phyloP scores from a whole-genome alignment of 2,113 vertebrate species.

The Merops nubicus region DNA sequence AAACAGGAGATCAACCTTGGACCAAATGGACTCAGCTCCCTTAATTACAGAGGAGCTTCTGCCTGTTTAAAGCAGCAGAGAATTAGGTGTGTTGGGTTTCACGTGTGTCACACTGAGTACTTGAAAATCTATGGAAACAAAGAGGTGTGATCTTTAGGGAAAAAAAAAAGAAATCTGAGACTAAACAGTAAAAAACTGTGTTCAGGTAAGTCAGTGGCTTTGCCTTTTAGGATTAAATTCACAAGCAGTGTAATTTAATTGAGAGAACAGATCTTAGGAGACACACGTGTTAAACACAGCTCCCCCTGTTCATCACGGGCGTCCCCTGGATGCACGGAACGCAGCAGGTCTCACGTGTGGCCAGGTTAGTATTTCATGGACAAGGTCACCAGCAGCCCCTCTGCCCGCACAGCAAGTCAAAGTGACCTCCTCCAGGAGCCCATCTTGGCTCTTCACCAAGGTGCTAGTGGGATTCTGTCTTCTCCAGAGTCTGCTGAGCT shows the following conservation, averaged over 20 bases:
- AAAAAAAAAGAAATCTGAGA: not conserved
- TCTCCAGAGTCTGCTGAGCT: not conserved
- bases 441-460: not conserved
- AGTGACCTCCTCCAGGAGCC: not conserved
- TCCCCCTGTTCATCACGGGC: not conserved
- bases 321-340: not conserved
- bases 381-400: not conserved
- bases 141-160: not conserved
- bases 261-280: not conserved
- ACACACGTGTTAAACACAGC: not conserved
- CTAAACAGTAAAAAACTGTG: not conserved
- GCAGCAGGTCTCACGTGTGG: not conserved
- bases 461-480: not conserved
- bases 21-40: not conserved
- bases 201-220: not conserved
- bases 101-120: not conserved
- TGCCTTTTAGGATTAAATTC: not conserved
- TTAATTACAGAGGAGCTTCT: constrained; percentile 16
- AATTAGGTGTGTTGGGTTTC: not conserved
- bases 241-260: not conserved
- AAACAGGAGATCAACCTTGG: not conserved
- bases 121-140: not conserved
- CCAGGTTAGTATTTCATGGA: not conserved
- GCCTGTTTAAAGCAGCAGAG: not conserved
- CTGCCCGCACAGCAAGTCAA: not conserved